phyloP scores from a whole-genome alignment of 1,140 invertebrate species.

The Megalonaias nervosa region DNA sequence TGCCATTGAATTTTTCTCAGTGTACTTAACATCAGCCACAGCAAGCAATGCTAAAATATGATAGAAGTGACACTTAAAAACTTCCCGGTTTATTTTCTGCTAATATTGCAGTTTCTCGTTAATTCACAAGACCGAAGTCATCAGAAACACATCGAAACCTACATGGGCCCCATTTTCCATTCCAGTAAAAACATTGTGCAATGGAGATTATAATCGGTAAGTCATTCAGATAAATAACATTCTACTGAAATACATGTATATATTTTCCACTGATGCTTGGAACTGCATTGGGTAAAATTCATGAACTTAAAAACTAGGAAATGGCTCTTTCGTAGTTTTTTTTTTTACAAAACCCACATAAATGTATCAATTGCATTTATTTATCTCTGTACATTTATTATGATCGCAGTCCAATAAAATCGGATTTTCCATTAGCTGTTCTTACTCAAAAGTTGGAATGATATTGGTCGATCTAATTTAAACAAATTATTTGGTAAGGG shows the following conservation, averaged over 20 bases:
- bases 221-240: neutral
- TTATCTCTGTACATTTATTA: neutral
- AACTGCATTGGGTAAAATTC: neutral
- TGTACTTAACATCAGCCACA: too few relatives aligned
- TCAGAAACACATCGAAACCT: constrained; percentile 75
- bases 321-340: neutral
- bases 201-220: constrained; percentile 76
- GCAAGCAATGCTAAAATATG: too few relatives aligned
- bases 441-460: too few relatives aligned
- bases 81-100: neutral
- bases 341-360: neutral
- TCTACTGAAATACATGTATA: neutral
- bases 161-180: constrained; percentile 76
- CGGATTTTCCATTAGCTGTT: too few relatives aligned
- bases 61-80: neutral
- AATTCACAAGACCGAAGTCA: constrained; percentile 75
- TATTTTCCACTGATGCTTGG: neutral
- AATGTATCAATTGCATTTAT: neutral
- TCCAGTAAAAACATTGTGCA: constrained; percentile 75
- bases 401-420: neutral
- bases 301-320: neutral
- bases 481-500: too few relatives aligned
- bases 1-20: too few relatives aligned
- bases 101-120: constrained; percentile 68
- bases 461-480: too few relatives aligned